A percentile compares a stretch with the other conserved stretches of the same genome.
Evolutionary conservation across 2,797 vertebrate genomes (phyloP).

Genomic region (Mormyrops boulengeri): DNA sequence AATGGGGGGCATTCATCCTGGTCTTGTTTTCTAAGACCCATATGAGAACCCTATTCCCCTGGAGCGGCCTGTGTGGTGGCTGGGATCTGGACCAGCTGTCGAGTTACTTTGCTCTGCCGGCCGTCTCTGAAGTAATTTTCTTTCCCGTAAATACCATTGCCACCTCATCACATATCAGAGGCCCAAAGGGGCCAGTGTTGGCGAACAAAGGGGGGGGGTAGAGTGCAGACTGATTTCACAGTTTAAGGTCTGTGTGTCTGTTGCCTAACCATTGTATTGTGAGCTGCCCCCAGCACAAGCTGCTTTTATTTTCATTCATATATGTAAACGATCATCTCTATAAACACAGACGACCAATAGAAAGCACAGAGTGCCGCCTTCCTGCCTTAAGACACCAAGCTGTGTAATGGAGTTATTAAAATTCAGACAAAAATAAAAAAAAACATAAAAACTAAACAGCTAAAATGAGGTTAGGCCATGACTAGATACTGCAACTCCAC

Average conservation of each 20-base stretch:
- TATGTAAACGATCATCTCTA: not conserved
- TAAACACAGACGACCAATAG: not conserved
- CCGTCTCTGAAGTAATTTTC: slow-evolving; percentile 20
- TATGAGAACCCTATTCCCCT: not conserved
- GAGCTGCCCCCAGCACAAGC: not conserved
- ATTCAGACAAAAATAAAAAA: not conserved
- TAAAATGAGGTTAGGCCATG: not conserved
- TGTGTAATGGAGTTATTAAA: not conserved
- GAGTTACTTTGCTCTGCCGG: not conserved
- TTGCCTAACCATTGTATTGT: slow-evolving; percentile 29
- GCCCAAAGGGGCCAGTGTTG: slow-evolving; percentile 28
- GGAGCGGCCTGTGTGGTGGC: not conserved
- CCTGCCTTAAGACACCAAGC: not conserved
- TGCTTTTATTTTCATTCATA: not conserved
- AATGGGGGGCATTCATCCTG: not conserved
- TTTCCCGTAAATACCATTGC: slow-evolving; percentile 35
- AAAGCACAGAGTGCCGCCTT: not conserved
- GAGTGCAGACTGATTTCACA: slow-evolving; percentile 17
- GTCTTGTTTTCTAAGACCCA: not conserved
- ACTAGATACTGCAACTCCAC: not conserved
- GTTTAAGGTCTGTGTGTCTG: slow-evolving; percentile 27
- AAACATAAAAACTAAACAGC: not conserved
- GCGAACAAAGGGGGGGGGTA: slow-evolving; percentile 18
- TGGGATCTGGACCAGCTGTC: not conserved
- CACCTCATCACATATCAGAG: slow-evolving; percentile 45